Evolutionary conservation across 2,113 vertebrate genomes (phyloP), one percentile per base, ranked within the genome.

Genomic region (Corynorhinus townsendii): DNA sequence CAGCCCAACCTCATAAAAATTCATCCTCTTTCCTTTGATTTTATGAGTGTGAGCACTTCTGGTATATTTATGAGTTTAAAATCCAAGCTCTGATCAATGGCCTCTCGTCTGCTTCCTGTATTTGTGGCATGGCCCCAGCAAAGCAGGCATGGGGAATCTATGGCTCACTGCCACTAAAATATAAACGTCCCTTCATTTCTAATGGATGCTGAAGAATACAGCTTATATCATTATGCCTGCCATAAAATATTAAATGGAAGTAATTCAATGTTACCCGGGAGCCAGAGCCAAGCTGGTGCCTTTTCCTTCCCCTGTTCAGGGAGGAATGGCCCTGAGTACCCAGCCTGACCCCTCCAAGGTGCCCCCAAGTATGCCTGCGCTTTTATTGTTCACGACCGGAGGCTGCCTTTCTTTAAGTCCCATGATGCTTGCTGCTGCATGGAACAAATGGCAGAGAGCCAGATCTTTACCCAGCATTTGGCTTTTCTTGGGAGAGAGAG

Each of bases 101-200:
- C 12, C 47, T 97, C 69, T 87, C 64, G 11, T 90, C 82, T 80
- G 52, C 82, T 90, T 91, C 93, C 77, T 93, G 69, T 76, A 80
- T 84, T 90, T 68, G 85, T 16, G n/a, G 84, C 85, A 45, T 54
- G 85, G 62, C 75, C 91, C 47, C 56, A 94, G 64, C 62, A 89
- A 90, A 68, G 86, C 24, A 64, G 28, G 14, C 69, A 4, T 52
- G 56, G 47, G n/a, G 35, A 91, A 62, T 91, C 95, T 95, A 40
- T 90, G 62, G 33, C 77, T 11, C 35, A 7, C 38, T 71, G 89
- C 66, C 93, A 87, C 72, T 81, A 40, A 97, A 96, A 91, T 92
- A 85, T 75, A 96, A 97, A 79, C 77, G 68, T 80, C 16, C 76
- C 73, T 92, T 97, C 89, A 90, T 85, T 93, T 96, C 93, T 97